phyloP scores from a whole-genome alignment of 2,888 invertebrate genomes.

The Cataglyphis rosenhaueri region DNA sequence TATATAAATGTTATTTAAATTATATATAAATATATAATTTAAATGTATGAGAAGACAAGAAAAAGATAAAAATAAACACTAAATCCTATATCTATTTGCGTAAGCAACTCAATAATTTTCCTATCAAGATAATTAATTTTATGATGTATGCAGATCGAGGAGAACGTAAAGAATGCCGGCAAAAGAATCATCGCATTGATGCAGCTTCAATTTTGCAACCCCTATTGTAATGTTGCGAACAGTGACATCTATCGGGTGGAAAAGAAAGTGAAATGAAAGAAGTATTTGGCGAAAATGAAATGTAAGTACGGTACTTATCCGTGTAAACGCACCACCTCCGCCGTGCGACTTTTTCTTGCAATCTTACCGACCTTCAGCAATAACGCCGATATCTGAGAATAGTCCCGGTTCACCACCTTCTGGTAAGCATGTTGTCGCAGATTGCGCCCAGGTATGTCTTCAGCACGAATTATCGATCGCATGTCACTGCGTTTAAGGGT shows the following conservation, averaged over 20 bases:
- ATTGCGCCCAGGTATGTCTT: constrained; percentile 23
- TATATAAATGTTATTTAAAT: not conserved
- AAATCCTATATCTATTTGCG: not conserved
- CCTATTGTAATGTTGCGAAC: constrained; percentile 18
- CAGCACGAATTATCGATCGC: constrained; percentile 61
- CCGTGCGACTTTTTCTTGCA: constrained; percentile 3
- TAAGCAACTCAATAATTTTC: not conserved
- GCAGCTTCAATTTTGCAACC: not conserved
- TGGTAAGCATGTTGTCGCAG: constrained; percentile 57
- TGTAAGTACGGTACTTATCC: constrained; percentile 59
- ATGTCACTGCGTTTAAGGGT: constrained; percentile 1
- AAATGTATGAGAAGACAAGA: not conserved
- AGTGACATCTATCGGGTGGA: constrained; percentile 76
- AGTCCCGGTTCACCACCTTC: constrained; percentile 30
- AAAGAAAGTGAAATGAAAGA: constrained; percentile 62
- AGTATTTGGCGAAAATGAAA: constrained; percentile 55
- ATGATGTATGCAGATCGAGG: not conserved
- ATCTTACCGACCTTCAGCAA: constrained; percentile 71
- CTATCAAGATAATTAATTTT: not conserved
- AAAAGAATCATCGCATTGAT: not conserved
- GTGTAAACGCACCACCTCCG: constrained; percentile 33
- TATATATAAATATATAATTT: not conserved
- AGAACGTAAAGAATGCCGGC: not conserved
- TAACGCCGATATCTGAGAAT: constrained; percentile 53
- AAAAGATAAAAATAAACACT: not conserved